A percentile compares a stretch with the other conserved stretches of the same genome.
Conservation (phyloP, 2,113 vertebrate genomes). For the Romanogobio albipinnatus region DNA sequence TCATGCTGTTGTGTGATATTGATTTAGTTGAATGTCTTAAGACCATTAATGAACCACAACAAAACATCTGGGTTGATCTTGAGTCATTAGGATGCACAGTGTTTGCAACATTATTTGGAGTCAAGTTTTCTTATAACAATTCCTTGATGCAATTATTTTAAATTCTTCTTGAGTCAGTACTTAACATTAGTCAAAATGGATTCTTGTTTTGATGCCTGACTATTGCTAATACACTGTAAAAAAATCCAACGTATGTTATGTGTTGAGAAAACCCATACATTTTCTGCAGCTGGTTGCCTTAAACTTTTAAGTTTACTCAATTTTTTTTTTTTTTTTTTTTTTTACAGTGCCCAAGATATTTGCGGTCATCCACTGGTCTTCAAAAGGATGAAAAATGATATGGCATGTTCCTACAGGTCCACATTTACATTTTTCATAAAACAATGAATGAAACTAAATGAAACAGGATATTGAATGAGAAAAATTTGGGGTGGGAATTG, state of each 20-base stretch:
- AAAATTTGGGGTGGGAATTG: not conserved
- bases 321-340: too few relatives aligned
- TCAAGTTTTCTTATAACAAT: not conserved
- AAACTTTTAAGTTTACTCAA: too few relatives aligned
- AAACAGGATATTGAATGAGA: not conserved
- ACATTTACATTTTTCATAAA: not conserved
- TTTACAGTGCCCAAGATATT: not conserved
- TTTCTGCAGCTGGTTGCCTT: too few relatives aligned
- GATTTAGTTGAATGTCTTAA: conserved; percentile 5
- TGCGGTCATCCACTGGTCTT: not conserved
- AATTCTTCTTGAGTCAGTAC: conserved; percentile 31
- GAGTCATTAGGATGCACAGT: not conserved
- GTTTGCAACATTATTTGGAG: conserved; percentile 29
- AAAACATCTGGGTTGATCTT: conserved; percentile 1
- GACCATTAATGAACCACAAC: conserved; percentile 10
- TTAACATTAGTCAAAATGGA: conserved; percentile 33
- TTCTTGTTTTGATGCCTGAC: not conserved
- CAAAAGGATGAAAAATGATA: not conserved
- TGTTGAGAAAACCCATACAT: too few relatives aligned
- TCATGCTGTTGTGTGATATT: conserved; percentile 4
- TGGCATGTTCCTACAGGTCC: not conserved
- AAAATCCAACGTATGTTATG: too few relatives aligned
- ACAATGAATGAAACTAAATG: not conserved
- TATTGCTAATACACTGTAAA: not conserved
- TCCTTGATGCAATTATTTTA: conserved; percentile 19